Percentiles rank a stretch among this genome's conserved stretches.
Conservation (phyloP, 2,113 vertebrate genomes). For the Forbesichthys papilliferus region DNA sequence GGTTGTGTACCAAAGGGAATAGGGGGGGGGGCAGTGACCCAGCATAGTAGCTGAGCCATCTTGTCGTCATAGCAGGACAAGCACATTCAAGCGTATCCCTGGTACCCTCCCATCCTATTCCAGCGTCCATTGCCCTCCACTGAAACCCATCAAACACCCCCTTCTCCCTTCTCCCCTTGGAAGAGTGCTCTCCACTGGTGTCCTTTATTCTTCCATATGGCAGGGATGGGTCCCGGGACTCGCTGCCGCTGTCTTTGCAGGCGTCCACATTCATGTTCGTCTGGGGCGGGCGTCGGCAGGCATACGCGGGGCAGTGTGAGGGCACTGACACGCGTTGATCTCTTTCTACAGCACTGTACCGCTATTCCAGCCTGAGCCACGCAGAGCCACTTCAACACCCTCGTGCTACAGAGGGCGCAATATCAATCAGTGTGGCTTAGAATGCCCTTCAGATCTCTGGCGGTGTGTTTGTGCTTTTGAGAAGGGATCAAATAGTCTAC, state of each 20-base stretch:
- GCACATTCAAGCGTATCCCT: constrained; percentile 76
- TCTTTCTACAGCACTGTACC: constrained; percentile 62
- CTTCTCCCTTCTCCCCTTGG: constrained; percentile 40
- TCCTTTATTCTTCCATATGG: constrained; percentile 69
- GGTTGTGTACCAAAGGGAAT: constrained; percentile 9
- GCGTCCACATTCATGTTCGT: constrained; percentile 78
- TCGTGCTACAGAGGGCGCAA: constrained; percentile 11
- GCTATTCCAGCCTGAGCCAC: constrained; percentile 54
- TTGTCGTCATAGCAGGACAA: constrained; percentile 79
- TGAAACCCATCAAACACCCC: constrained; percentile 63
- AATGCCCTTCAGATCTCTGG: constrained; percentile 29
- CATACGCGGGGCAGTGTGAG: constrained; percentile 67
- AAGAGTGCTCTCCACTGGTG: constrained; percentile 65
- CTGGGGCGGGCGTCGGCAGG: constrained; percentile 59
- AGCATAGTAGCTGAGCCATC: constrained; percentile 69
- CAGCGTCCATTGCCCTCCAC: constrained; percentile 63
- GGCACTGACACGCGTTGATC: constrained; percentile 71
- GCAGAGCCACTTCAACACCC: constrained; percentile 49
- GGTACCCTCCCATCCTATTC: constrained; percentile 75
- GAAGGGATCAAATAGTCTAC: constrained; percentile 39
- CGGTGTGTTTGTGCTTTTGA: constrained; percentile 22
- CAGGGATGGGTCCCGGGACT: constrained; percentile 60
- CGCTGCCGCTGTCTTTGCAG: constrained; percentile 62
- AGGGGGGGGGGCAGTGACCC: constrained; percentile 49
- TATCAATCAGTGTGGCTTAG: constrained; percentile 12